Conservation (phyloP, 2,888 invertebrate genomes). For the Patella depressa region DNA sequence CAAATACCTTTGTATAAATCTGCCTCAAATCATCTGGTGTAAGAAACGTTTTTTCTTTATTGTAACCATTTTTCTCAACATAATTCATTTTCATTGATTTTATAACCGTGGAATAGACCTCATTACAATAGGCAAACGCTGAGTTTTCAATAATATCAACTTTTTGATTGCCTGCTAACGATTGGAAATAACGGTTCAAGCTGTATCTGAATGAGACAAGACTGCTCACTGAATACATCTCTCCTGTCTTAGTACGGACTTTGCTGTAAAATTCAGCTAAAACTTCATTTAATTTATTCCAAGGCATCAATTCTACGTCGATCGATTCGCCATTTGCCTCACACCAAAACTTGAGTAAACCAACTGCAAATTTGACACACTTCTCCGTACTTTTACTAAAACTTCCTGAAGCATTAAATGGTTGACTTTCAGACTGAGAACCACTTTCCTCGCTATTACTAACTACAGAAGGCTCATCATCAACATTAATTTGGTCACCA, state of each 20-base stretch:
- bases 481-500: too few species aligned
- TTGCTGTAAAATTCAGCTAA: not conserved
- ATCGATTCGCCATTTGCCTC: not conserved
- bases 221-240: not conserved
- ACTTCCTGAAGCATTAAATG: not conserved
- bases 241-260: not conserved
- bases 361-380: not conserved
- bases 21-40: slow-evolving; percentile 21
- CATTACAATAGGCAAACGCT: not conserved
- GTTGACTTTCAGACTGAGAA: not conserved
- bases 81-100: slow-evolving; percentile 8
- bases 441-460: too few species aligned
- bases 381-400: slow-evolving; percentile 7
- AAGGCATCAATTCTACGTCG: not conserved
- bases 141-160: not conserved
- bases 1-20: slow-evolving; percentile 17
- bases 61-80: slow-evolving; percentile 14
- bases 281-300: not conserved
- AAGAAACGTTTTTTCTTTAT: slow-evolving; percentile 4
- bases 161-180: not conserved
- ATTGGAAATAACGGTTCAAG: not conserved
- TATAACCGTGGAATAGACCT: not conserved
- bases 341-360: not conserved
- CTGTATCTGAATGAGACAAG: not conserved
- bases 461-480: too few species aligned